Conservation (phyloP, 2,888 invertebrate genomes). For the Cremastinae sp. region DNA sequence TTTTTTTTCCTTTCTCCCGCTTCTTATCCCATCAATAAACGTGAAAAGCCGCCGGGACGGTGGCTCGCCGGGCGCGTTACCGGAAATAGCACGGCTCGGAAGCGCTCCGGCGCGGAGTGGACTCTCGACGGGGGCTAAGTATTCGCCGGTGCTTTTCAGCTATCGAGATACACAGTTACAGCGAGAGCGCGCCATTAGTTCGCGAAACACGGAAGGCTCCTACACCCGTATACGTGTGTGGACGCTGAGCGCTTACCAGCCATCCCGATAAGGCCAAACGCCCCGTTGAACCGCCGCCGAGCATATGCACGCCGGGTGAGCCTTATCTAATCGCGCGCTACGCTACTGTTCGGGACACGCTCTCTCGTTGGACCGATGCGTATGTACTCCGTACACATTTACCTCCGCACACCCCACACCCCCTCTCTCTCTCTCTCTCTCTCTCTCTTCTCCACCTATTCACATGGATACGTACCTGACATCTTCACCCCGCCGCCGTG, state of each 20-base stretch:
- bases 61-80: slow-evolving; percentile 3
- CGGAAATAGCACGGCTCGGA: slow-evolving; percentile 36
- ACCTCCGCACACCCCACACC: too few species aligned
- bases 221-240: slow-evolving; percentile 32
- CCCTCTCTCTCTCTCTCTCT: slow-evolving; percentile 2
- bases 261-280: slow-evolving; percentile 71
- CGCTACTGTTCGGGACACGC: slow-evolving; percentile 39
- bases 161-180: slow-evolving; percentile 38
- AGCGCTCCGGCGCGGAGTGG: slow-evolving; percentile 20
- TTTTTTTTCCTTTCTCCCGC: background rate
- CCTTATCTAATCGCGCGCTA: slow-evolving; percentile 74
- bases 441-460: background rate
- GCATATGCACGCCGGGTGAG: slow-evolving; percentile 54
- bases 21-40: too few species aligned
- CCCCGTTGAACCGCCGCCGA: slow-evolving; percentile 64
- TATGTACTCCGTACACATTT: slow-evolving; percentile 1
- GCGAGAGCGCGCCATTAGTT: slow-evolving; percentile 49
- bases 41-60: background rate
- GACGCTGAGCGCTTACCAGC: slow-evolving; percentile 60
- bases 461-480: slow-evolving; percentile 16
- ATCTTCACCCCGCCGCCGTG: slow-evolving; percentile 51
- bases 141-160: slow-evolving; percentile 9
- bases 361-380: slow-evolving; percentile 28
- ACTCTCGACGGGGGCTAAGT: slow-evolving; percentile 28
- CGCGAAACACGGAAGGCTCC: slow-evolving; percentile 50